These are phyloP conservation scores for Callaeas wilsoni DNA, from an alignment of 2,113 vertebrate genomes.

Conservation along the genomic window DNA sequence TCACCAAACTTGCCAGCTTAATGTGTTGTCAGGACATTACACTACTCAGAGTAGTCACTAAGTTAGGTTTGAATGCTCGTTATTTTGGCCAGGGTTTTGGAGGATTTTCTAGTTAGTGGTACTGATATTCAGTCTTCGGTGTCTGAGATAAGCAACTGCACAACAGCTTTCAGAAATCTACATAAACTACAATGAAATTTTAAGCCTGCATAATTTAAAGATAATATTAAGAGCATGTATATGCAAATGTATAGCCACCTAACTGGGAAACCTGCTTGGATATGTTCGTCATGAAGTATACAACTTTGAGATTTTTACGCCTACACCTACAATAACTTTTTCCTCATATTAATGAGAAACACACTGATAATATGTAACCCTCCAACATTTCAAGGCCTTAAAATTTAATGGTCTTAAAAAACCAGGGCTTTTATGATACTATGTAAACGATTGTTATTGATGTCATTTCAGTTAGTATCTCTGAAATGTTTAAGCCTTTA, in stretches of 20 bases:
- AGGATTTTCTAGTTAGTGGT: background rate
- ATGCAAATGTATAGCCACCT: background rate
- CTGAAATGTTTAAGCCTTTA: background rate
- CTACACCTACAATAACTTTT: background rate
- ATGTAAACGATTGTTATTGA: background rate
- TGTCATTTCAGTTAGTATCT: slow-evolving; percentile 3
- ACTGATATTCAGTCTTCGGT: background rate
- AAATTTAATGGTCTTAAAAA: background rate
- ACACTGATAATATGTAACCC: background rate
- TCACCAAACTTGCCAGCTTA: background rate
- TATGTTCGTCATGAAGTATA: background rate
- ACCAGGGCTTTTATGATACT: background rate
- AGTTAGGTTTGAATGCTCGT: background rate
- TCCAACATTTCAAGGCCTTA: background rate
- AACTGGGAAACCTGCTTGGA: background rate
- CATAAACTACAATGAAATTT: background rate
- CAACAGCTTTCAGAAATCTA: background rate
- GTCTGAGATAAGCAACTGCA: background rate
- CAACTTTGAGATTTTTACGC: background rate
- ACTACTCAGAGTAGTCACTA: background rate
- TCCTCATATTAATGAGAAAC: background rate
- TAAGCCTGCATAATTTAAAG: background rate
- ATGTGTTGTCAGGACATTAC: background rate
- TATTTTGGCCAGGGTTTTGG: background rate
- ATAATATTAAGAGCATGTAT: background rate